phyloP scores from a whole-genome alignment of 2,888 invertebrate species.

The Elegia similella region DNA sequence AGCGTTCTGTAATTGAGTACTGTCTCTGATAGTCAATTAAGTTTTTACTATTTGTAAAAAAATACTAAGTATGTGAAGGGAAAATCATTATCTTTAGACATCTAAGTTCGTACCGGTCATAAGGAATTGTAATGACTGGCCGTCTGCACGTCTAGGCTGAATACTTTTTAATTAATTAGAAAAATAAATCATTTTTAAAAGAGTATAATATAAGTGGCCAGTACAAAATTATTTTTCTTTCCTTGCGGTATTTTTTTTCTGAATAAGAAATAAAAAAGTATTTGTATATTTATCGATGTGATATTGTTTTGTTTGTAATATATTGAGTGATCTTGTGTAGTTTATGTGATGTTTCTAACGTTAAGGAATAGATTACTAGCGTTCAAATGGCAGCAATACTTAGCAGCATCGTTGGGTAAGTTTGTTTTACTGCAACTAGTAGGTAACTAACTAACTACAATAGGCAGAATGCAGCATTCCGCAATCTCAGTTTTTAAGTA shows the following conservation, averaged over 20 bases:
- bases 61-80: slow-evolving; percentile 30
- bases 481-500: too few species aligned
- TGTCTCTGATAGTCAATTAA: slow-evolving; percentile 25
- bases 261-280: not conserved
- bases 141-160: slow-evolving; percentile 22
- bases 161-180: not conserved
- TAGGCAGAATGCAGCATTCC: too few species aligned
- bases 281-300: not conserved
- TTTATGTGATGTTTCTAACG: slow-evolving; percentile 1
- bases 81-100: slow-evolving; percentile 13
- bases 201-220: not conserved
- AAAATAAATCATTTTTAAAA: slow-evolving; percentile 1
- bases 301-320: too few species aligned
- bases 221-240: too few species aligned
- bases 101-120: slow-evolving; percentile 13
- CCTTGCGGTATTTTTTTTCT: too few species aligned
- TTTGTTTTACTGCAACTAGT: slow-evolving; percentile 8
- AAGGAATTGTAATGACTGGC: slow-evolving; percentile 22
- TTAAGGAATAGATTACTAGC: slow-evolving; percentile 43
- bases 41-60: slow-evolving; percentile 21
- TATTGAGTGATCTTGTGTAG: not conserved
- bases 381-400: slow-evolving; percentile 73
- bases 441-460: too few species aligned
- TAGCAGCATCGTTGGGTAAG: slow-evolving; percentile 71
- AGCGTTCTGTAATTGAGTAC: slow-evolving; percentile 16